These are phyloP conservation scores for Dugesia japonica DNA, from an alignment of 2,888 invertebrate species.

Conservation along the genomic window DNA sequence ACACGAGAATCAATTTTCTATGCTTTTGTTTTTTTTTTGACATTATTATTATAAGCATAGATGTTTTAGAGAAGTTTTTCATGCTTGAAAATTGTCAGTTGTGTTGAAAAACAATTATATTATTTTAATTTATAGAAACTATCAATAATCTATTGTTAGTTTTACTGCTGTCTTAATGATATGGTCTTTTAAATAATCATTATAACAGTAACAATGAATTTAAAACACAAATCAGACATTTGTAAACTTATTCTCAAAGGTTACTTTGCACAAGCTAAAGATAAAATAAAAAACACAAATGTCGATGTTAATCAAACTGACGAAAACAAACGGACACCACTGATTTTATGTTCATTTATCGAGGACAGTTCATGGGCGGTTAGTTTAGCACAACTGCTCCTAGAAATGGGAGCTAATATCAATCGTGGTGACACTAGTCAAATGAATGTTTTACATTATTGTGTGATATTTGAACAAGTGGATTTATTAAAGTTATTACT, in stretches of 20 bases:
- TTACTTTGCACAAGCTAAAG: neutral
- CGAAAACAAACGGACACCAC: neutral
- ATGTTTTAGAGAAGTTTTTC: no score
- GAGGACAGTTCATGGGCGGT: neutral
- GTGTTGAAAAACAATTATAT: no score
- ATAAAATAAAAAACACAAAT: neutral
- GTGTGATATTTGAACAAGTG: neutral
- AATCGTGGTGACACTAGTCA: neutral
- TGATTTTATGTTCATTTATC: neutral
- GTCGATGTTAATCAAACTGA: neutral
- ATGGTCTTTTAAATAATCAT: no score
- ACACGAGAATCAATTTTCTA: no score
- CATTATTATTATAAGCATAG: no score
- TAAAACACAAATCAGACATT: neutral
- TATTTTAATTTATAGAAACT: no score
- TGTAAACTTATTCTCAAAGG: constrained; percentile 8
- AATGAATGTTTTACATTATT: constrained; percentile 4
- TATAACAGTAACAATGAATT: no score
- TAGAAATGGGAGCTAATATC: neutral
- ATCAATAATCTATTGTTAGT: no score
- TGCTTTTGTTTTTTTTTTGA: no score
- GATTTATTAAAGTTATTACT: neutral
- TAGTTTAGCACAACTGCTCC: neutral
- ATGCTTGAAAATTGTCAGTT: no score
- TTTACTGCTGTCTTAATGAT: no score